These are phyloP conservation scores for Crotophaga sulcirostris DNA, from an alignment of 2,113 vertebrate species.

Conservation along the genomic window DNA sequence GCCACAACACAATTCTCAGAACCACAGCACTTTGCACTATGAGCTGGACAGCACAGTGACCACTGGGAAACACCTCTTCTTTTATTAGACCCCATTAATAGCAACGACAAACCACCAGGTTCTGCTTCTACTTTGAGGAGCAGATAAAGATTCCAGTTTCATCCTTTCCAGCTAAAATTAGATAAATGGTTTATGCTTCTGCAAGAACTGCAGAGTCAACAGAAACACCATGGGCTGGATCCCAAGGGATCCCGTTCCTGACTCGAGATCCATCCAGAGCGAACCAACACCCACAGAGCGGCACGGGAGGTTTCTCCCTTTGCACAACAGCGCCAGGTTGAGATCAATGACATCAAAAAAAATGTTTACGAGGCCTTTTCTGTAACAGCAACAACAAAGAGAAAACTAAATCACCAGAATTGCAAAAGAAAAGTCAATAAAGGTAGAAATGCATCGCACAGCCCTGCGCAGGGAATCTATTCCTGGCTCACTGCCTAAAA, in stretches of 20 bases:
- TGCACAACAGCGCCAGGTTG: not conserved
- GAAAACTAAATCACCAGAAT: not conserved
- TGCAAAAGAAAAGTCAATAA: not conserved
- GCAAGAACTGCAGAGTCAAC: constrained; percentile 38
- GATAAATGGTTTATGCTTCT: constrained; percentile 16
- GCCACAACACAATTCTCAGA: not conserved
- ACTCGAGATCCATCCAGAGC: not conserved
- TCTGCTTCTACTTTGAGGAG: constrained; percentile 11
- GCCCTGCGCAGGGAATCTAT: constrained; percentile 11
- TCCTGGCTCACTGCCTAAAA: constrained; percentile 59
- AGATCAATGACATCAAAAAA: not conserved
- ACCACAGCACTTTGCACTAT: not conserved
- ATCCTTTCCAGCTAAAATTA: not conserved
- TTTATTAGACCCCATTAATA: not conserved
- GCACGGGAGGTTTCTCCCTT: not conserved
- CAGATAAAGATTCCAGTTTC: not conserved
- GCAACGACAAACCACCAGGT: not conserved
- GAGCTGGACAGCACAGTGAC: not conserved
- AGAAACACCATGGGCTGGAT: not conserved
- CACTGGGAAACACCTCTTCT: not conserved
- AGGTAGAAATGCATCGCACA: constrained; percentile 26
- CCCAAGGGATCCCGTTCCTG: not conserved
- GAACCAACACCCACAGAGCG: not conserved
- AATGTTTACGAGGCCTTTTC: not conserved
- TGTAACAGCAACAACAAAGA: not conserved